Percentiles rank a stretch among this genome's conserved stretches.
phyloP scores from a whole-genome alignment of 2,888 invertebrate genomes.

The Anoplius nigerrimus region DNA sequence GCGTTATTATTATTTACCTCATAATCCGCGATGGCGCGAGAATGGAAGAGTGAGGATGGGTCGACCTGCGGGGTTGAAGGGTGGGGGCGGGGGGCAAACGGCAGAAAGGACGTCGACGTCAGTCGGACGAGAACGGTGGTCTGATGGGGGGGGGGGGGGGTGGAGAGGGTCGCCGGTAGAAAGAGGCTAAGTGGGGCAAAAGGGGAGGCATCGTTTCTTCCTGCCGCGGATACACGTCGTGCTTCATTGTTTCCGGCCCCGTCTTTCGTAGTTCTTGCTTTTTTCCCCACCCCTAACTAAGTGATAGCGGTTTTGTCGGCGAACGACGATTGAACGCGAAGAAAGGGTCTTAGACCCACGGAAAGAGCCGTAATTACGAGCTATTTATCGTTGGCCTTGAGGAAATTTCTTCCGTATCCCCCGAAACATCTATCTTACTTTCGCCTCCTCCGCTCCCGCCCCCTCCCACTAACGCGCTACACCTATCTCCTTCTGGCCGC shows the following conservation, averaged over 20 bases:
- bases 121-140: background rate
- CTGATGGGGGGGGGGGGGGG: too few relatives aligned
- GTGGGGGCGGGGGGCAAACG: too few relatives aligned
- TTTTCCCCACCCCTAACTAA: constrained; percentile 44
- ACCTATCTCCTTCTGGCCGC: constrained; percentile 5
- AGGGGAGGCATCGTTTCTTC: constrained; percentile 16
- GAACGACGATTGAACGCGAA: constrained; percentile 22
- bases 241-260: constrained; percentile 37
- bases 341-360: constrained; percentile 28
- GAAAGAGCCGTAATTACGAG: constrained; percentile 54
- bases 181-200: too few relatives aligned
- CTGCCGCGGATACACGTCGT: constrained; percentile 11
- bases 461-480: background rate
- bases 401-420: constrained; percentile 54
- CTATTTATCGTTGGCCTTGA: constrained; percentile 58
- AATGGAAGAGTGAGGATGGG: too few relatives aligned
- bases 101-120: background rate
- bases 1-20: constrained; percentile 9
- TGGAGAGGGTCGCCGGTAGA: background rate
- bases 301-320: constrained; percentile 49
- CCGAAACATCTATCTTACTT: constrained; percentile 57
- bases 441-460: constrained; percentile 21
- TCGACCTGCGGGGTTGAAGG: too few relatives aligned
- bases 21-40: background rate
- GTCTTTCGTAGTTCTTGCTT: constrained; percentile 1